A percentile compares a stretch with the other conserved stretches of the same genome.
These are phyloP conservation scores for Sclerurus mexicanus DNA, from an alignment of 2,113 vertebrate species.

Conservation along the genomic window DNA sequence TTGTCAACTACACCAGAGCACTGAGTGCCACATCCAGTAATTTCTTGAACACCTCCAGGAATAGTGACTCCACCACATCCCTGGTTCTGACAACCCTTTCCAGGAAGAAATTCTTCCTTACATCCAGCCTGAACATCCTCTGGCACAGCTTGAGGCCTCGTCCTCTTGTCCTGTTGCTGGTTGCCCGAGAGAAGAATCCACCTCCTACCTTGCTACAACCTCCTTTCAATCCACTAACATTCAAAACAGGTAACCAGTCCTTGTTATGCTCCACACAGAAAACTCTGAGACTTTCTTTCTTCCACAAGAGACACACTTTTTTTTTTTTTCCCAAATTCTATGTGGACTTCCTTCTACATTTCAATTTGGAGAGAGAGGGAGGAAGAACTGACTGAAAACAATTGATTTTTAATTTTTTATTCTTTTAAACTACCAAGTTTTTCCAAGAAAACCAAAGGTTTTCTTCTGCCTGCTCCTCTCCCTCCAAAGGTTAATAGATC, in stretches of 20 bases:
- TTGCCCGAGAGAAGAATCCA: background rate
- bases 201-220: background rate
- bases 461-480: background rate
- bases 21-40: background rate
- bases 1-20: background rate
- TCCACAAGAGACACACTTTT: fast-evolving
- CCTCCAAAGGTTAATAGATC: background rate
- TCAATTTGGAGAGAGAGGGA: background rate
- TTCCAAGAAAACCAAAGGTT: background rate
- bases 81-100: background rate
- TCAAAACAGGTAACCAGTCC: background rate
- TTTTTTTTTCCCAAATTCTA: background rate
- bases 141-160: background rate
- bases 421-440: background rate
- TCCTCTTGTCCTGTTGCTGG: background rate
- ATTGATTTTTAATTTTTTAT: background rate
- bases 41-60: background rate
- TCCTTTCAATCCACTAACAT: background rate
- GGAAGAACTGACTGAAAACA: background rate
- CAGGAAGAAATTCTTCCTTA: background rate
- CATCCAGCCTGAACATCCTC: background rate
- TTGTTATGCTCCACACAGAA: background rate
- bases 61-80: no score
- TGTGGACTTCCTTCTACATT: background rate
- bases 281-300: background rate